These are phyloP conservation scores for Morone saxatilis DNA, from an alignment of 2,113 vertebrate species.

Conservation along the genomic window DNA sequence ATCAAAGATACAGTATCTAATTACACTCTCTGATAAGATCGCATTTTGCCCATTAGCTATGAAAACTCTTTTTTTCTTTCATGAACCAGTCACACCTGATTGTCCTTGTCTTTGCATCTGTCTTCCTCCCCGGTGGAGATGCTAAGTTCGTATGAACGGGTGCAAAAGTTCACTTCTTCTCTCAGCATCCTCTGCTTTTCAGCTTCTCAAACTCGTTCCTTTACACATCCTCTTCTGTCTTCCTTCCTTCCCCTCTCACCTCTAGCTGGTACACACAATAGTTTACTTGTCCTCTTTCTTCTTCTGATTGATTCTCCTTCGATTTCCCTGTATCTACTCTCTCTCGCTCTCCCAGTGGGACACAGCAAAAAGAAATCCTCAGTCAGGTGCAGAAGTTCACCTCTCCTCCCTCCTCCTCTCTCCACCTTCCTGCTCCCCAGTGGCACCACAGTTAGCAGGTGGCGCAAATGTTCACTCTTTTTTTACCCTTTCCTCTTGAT, in stretches of 20 bases:
- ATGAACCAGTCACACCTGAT: conserved; percentile 16
- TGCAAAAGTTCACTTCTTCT: conserved; percentile 43
- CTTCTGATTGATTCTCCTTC: conserved; percentile 32
- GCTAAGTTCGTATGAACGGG: conserved; percentile 43
- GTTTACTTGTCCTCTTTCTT: conserved; percentile 7
- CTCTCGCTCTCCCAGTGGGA: conserved; percentile 46
- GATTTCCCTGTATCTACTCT: conserved; percentile 12
- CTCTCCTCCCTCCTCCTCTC: conserved; percentile 2
- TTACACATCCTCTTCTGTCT: neutral
- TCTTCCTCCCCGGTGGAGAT: conserved; percentile 33
- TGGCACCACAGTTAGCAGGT: neutral
- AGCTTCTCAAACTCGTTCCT: neutral
- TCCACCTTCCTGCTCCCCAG: neutral
- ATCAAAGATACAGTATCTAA: neutral
- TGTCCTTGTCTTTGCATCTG: conserved; percentile 34
- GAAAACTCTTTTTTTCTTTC: neutral
- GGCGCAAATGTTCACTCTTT: neutral
- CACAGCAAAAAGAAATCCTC: neutral
- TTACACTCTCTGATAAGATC: conserved; percentile 15
- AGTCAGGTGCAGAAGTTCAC: conserved; percentile 46
- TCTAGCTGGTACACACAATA: conserved; percentile 13
- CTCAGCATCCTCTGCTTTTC: conserved; percentile 2
- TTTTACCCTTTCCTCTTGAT: neutral
- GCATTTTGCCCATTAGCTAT: conserved; percentile 12
- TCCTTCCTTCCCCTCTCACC: conserved; percentile 17